Conservation (phyloP, 30 jellyfish, hydroid and myxozoan genomes). For the Catostylus mosaicus region DNA sequence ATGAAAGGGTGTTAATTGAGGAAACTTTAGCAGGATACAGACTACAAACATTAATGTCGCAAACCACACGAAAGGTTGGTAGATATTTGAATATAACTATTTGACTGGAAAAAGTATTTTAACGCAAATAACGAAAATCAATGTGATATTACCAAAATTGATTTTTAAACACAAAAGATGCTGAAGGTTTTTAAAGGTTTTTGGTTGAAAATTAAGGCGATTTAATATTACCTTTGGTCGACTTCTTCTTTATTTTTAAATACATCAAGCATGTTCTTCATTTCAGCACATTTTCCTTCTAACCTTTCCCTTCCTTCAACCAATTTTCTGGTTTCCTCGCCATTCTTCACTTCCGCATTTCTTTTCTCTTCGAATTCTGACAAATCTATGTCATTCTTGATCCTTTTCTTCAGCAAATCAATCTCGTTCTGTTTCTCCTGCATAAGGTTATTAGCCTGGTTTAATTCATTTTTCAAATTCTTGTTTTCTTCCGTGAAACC, state of each 20-base stretch:
- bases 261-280: neutral
- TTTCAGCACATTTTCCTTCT: neutral
- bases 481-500: neutral
- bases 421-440: neutral
- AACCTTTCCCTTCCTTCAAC: neutral
- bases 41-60: no score
- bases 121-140: no score
- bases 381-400: neutral
- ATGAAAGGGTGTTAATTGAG: no score
- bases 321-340: neutral
- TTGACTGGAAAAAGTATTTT: no score
- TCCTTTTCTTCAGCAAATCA: neutral
- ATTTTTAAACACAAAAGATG: no score
- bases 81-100: no score
- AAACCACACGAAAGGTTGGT: no score
- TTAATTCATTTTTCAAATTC: neutral
- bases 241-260: neutral
- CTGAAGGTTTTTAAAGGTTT: no score
- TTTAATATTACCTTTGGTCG: neutral
- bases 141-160: no score
- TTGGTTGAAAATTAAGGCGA: no score
- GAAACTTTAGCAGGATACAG: no score
- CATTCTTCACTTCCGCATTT: no score
- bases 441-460: neutral
- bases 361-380: neutral